phyloP scores from a whole-genome alignment of 2,113 vertebrate genomes.

The Peromyscus polionotus region DNA sequence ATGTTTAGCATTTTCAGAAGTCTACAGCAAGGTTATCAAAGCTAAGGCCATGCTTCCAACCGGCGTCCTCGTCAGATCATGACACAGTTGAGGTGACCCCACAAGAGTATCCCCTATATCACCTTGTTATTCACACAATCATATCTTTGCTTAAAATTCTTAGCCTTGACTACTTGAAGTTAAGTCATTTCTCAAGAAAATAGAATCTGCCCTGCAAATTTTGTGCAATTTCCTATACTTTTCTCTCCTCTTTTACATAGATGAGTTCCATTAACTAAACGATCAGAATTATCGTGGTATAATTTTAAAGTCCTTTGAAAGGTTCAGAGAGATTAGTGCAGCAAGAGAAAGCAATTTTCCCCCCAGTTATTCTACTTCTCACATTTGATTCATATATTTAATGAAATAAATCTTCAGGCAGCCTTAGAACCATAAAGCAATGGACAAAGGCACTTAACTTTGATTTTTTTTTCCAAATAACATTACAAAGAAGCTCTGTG shows the following conservation, averaged over 20 bases:
- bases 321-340: conserved; percentile 53
- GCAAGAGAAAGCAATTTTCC: conserved; percentile 52
- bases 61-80: not conserved
- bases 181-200: conserved; percentile 43
- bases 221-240: conserved; percentile 38
- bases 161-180: not conserved
- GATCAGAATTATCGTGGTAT: conserved; percentile 17
- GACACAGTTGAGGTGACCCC: not conserved
- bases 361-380: conserved; percentile 48
- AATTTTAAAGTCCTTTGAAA: conserved; percentile 61
- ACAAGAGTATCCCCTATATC: not conserved
- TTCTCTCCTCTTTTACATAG: conserved; percentile 30
- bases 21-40: not conserved
- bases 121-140: not conserved
- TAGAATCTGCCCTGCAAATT: conserved; percentile 27
- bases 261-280: conserved; percentile 38
- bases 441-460: conserved; percentile 34
- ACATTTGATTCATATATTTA: conserved; percentile 66
- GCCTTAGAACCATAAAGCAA: conserved; percentile 26
- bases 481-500: not conserved
- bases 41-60: not conserved
- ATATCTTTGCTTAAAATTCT: conserved; percentile 20
- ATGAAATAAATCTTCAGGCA: conserved; percentile 49
- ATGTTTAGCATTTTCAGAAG: not conserved
- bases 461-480: conserved; percentile 38